Percentiles rank a stretch among this genome's conserved stretches.
phyloP scores from a whole-genome alignment of 1,140 invertebrate species.

The Chionoecetes opilio region DNA sequence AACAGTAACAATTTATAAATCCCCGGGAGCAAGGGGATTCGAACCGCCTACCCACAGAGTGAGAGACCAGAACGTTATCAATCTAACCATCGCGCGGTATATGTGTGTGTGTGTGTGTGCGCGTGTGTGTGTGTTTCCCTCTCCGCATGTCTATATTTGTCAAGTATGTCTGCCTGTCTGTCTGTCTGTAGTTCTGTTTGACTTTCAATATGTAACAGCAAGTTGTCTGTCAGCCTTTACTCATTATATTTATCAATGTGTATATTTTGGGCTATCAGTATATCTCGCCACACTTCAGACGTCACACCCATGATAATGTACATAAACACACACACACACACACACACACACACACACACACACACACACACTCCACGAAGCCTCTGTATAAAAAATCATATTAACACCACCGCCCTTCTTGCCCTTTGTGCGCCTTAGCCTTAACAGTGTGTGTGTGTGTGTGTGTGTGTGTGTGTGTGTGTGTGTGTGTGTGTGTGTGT shows the following conservation, averaged over 20 bases:
- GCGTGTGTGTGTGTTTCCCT: background rate
- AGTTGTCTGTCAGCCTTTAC: background rate
- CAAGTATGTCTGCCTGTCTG: background rate
- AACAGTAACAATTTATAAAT: too few species aligned
- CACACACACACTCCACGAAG: background rate
- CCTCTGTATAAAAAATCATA: slow-evolving; percentile 7
- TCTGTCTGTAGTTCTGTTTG: background rate
- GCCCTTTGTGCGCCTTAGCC: background rate
- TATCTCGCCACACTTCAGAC: background rate
- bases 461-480: background rate
- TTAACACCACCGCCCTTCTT: background rate
- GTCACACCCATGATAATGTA: background rate
- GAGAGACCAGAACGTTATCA: too few species aligned
- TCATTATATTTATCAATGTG: background rate
- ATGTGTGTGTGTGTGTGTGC: background rate
- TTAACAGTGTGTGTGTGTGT: background rate
- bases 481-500: slow-evolving; percentile 24
- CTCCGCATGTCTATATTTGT: background rate
- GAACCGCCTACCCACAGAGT: too few species aligned
- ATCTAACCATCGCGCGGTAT: too few species aligned
- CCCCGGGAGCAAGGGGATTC: too few species aligned
- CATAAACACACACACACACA: background rate
- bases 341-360: background rate
- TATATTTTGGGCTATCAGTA: background rate
- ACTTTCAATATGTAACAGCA: background rate